Conservation (phyloP, 1,140 invertebrate species). For the Fopius arisanus region DNA sequence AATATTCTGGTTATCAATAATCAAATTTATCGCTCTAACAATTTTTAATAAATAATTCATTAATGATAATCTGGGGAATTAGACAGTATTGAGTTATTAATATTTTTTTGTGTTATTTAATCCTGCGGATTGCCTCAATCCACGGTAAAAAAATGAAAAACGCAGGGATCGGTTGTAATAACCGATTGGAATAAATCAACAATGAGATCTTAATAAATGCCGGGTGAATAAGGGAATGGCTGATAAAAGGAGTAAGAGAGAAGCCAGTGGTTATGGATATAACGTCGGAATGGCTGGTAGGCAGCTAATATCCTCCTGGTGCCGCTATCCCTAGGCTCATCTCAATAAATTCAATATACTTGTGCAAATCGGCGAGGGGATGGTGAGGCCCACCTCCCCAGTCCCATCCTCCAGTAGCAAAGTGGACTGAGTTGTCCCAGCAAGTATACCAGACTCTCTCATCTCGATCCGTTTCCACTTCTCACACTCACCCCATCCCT, state of each 20-base stretch:
- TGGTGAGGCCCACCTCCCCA: neutral
- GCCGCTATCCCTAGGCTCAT: slow-evolving; percentile 65
- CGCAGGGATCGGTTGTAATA: neutral
- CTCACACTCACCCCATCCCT: slow-evolving; percentile 3
- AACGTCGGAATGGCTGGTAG: slow-evolving; percentile 57
- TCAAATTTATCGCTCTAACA: no score
- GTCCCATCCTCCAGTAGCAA: neutral
- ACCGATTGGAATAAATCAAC: slow-evolving; percentile 57
- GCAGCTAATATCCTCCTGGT: slow-evolving; percentile 66
- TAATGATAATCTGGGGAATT: no score
- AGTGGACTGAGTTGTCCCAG: slow-evolving; percentile 10
- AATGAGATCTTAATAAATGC: slow-evolving; percentile 63
- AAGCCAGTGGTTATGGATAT: slow-evolving; percentile 36
- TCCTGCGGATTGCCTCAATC: neutral
- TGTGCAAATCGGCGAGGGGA: slow-evolving; percentile 60
- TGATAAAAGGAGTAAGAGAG: slow-evolving; percentile 9
- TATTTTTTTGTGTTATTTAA: neutral
- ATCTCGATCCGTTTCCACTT: slow-evolving; percentile 15
- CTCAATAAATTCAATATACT: slow-evolving; percentile 68
- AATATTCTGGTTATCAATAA: no score
- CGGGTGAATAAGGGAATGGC: neutral
- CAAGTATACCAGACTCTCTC: slow-evolving; percentile 14
- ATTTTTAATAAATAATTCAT: no score
- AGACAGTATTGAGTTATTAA: no score
- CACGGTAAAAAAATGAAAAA: neutral